Percentiles rank a stretch among this genome's conserved stretches.
phyloP scores from a whole-genome alignment of 2,113 vertebrate genomes.

The Sapayoa aenigma region DNA sequence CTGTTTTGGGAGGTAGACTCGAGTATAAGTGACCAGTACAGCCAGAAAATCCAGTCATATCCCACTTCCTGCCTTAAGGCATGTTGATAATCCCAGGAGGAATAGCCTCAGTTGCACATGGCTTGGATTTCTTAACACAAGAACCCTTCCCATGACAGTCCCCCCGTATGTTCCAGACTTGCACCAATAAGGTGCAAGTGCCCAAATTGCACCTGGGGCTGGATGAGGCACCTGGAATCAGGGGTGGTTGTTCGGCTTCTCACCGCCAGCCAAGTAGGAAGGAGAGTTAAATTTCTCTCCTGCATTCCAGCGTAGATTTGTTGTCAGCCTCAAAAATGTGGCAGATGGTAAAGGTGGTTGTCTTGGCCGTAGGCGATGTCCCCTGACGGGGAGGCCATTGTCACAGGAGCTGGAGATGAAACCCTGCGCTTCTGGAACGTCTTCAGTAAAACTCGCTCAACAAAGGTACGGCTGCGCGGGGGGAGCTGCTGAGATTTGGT shows the following conservation, averaged over 20 bases:
- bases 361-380: conserved; percentile 88
- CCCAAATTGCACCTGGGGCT: neutral
- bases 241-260: neutral
- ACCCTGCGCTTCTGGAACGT: conserved; percentile 98
- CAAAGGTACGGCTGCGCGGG: conserved; percentile 79
- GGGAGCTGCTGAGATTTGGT: neutral
- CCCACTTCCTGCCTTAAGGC: neutral
- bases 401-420: conserved; percentile 95
- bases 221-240: neutral
- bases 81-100: neutral
- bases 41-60: neutral
- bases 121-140: neutral
- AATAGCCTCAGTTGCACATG: neutral
- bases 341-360: neutral
- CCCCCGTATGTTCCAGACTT: neutral
- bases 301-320: neutral
- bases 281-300: neutral
- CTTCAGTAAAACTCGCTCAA: conserved; percentile 97
- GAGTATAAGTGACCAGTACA: neutral
- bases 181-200: neutral
- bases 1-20: neutral
- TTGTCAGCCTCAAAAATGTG: neutral
- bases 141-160: neutral
- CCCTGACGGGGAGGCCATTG: conserved; percentile 97
- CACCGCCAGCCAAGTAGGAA: neutral